phyloP scores from a whole-genome alignment of 2,797 vertebrate genomes.

The Craterocephalus amniculus region DNA sequence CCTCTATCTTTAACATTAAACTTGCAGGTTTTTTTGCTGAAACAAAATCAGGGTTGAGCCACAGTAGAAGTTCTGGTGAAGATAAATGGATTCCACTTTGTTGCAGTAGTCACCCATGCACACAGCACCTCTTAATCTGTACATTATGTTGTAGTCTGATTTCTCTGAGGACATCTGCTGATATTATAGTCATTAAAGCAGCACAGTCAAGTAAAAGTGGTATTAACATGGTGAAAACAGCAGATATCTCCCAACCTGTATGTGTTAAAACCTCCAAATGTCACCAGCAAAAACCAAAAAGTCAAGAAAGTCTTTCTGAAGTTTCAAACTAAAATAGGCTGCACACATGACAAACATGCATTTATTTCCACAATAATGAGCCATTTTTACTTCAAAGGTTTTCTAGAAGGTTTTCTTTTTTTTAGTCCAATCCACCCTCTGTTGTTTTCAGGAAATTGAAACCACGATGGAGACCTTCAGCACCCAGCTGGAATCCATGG shows the following conservation, averaged over 20 bases:
- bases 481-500: conserved; percentile 31
- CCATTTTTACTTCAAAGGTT: not conserved
- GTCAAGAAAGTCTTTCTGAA: not conserved
- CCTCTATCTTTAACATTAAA: not conserved
- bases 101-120: not conserved
- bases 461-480: conserved; percentile 30
- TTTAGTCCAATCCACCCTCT: not conserved
- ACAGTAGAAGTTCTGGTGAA: not conserved
- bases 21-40: not conserved
- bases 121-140: not conserved
- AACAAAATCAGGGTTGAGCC: not conserved
- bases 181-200: no score
- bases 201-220: not conserved
- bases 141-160: no score
- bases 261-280: not conserved
- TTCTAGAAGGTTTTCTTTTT: not conserved
- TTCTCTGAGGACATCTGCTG: no score
- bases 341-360: not conserved
- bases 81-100: not conserved
- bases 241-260: not conserved
- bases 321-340: no score
- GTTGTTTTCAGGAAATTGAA: conserved; percentile 47
- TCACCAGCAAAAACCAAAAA: not conserved
- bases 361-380: not conserved
- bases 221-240: not conserved